phyloP scores from a whole-genome alignment of 1,140 invertebrate species.

The Euura lappo region DNA sequence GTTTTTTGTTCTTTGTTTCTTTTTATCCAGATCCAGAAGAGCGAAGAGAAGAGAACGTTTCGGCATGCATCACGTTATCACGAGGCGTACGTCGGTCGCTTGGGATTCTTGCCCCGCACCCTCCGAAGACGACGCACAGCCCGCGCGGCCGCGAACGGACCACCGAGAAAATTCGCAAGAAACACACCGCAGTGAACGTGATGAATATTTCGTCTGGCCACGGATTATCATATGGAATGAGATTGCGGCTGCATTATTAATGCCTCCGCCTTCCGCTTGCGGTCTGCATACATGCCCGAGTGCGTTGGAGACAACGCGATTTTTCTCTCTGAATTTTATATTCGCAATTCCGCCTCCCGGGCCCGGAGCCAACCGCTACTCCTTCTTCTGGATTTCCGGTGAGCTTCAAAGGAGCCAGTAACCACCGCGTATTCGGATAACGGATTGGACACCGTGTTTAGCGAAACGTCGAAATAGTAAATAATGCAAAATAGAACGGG shows the following conservation, averaged over 20 bases:
- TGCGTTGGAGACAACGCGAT: conserved; percentile 29
- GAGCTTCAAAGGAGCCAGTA: no score
- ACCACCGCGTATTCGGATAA: no score
- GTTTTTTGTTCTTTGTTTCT: not conserved
- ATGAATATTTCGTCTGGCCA: conserved; percentile 51
- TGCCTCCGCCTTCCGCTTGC: conserved; percentile 23
- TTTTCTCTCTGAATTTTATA: conserved; percentile 26
- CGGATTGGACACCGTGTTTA: not conserved
- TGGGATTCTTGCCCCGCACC: conserved; percentile 27
- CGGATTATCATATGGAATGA: conserved; percentile 52
- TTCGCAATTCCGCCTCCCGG: not conserved
- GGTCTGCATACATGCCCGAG: conserved; percentile 8
- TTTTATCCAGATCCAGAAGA: conserved; percentile 17
- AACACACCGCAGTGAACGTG: conserved; percentile 23
- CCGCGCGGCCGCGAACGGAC: conserved; percentile 3
- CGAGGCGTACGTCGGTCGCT: conserved; percentile 17
- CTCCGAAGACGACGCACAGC: not conserved
- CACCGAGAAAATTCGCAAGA: not conserved
- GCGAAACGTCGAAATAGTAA: not conserved
- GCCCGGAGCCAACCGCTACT: conserved; percentile 10
- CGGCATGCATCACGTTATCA: conserved; percentile 39
- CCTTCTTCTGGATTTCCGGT: not conserved
- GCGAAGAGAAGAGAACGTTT: conserved; percentile 31
- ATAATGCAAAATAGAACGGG: not conserved
- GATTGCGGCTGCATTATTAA: conserved; percentile 53